These are phyloP conservation scores for Acanthiza pusilla DNA, from an alignment of 2,797 vertebrate species.

Conservation along the genomic window DNA sequence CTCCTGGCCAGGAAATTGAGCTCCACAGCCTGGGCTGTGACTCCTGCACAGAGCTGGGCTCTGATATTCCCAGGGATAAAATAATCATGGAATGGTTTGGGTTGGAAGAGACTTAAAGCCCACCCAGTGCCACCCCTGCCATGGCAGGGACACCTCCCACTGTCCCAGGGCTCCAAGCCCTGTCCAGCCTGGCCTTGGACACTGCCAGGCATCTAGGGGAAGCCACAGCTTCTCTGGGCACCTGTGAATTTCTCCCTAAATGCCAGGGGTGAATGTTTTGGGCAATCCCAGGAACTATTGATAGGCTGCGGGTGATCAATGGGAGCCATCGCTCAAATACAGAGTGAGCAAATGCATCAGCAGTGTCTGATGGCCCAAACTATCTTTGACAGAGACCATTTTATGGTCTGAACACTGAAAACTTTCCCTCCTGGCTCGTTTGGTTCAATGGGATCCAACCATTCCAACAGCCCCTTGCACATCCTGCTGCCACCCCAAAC, in stretches of 20 bases:
- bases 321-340: not conserved
- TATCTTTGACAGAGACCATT: not conserved
- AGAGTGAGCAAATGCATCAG: not conserved
- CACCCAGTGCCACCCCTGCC: not conserved
- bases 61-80: not conserved
- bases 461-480: not conserved
- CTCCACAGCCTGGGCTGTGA: not conserved
- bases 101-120: not conserved
- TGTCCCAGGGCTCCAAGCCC: not conserved
- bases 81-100: not conserved
- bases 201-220: not conserved
- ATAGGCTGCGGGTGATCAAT: not conserved
- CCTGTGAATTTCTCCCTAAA: not conserved
- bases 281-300: not conserved
- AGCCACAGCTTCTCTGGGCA: not conserved
- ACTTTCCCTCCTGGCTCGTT: not conserved
- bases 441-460: not conserved
- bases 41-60: not conserved
- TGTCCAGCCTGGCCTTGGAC: not conserved
- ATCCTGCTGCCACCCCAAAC: not conserved
- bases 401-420: not conserved
- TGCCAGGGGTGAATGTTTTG: not conserved
- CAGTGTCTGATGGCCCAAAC: not conserved
- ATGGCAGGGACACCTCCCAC: not conserved
- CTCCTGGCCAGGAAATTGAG: not conserved